Base-by-base conservation (phyloP, 2,888 invertebrate genomes). In the Cataglyphis livida region DNA sequence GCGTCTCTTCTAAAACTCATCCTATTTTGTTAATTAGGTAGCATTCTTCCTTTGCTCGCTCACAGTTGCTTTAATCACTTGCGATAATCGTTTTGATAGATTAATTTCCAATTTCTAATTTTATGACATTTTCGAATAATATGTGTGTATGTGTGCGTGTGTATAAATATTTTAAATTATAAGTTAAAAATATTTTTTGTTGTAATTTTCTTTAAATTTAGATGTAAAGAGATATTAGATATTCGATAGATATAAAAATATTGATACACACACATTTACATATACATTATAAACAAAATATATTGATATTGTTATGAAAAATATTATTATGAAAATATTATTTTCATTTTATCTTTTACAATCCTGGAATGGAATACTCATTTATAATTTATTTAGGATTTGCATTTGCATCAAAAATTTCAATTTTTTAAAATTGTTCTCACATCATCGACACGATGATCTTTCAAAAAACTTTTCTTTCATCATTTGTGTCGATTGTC, bases 1-100 rank as follows among this genome's bases (percentile, higher is more conserved):
- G 65, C 32, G 51, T 75, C 75, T 38, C 48, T 48, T 44, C 25
- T 64, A 66, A 65, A 76, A 65, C 48, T 48, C 48, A 48, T 61
- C 65, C 48, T 25, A 76, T 65, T 54, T n/a, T 28, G 65, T 44
- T 70, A 44, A 70, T 41, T 54, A 78, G 41, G 15, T n/a, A n/a
- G n/a, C 7, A 35, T 38, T 35, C 18, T 3, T 51, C 64, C 35
- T 64, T 51, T 64, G 38, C 65, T 64, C 38, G 51, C 25, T 35
- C 18, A 3, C 7, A 28, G 10, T 73, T 51, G 6, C 15, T 21
- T 74, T 21, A 21, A 21, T 21, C 21, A 21, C 0, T 21, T 21
- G 21, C 32, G 28, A 62, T 6, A 12, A 32, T 28, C 12, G 9
- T 48, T 6, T 48, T 18, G 18, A 18, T 18, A 18, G 18, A 48